Conservation (phyloP, 2,888 invertebrate species). For the Zele albiditarsus region DNA sequence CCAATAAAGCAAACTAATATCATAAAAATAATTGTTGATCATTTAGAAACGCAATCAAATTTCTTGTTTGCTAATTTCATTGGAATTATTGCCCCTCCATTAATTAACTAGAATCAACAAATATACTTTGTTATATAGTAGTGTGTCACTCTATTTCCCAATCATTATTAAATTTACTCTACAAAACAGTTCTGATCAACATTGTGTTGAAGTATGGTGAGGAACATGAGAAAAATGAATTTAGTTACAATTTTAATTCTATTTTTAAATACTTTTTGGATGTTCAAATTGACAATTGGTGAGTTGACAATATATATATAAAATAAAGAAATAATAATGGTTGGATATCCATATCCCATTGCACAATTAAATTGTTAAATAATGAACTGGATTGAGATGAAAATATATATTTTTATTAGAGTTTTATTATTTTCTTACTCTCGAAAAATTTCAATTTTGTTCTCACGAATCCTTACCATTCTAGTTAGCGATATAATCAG, state of each 20-base stretch:
- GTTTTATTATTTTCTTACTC: no score
- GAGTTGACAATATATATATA: not conserved
- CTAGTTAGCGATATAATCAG: no score
- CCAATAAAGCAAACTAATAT: not conserved
- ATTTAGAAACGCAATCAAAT: not conserved
- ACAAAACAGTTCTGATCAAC: not conserved
- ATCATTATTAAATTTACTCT: not conserved
- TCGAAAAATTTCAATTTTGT: no score
- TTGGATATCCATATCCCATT: no score
- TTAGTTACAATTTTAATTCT: not conserved
- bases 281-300: not conserved
- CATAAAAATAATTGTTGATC: not conserved
- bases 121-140: not conserved
- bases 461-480: no score
- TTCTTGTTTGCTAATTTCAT: not conserved
- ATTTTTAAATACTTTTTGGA: not conserved
- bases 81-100: not conserved
- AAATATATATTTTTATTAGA: no score
- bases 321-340: not conserved
- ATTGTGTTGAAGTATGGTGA: not conserved
- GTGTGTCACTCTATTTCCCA: not conserved
- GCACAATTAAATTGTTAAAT: no score
- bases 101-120: not conserved
- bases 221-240: not conserved
- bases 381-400: no score